Evolutionary conservation across 2,797 vertebrate genomes (phyloP), one percentile per base, ranked within the genome.

Genomic region (Phrynocephalus forsythii): DNA sequence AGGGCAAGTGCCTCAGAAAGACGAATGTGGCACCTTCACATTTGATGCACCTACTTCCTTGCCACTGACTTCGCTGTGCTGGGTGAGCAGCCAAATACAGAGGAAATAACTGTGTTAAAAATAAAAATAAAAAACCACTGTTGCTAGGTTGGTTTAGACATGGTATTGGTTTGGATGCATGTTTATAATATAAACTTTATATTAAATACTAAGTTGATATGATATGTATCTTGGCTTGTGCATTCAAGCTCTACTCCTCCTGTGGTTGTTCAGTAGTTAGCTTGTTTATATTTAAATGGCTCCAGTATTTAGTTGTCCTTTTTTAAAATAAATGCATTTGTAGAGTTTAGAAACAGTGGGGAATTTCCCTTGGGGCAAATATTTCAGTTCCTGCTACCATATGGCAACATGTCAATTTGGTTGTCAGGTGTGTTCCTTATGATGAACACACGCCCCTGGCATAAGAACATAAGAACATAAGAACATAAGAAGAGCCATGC

Each of bases 1-100:
- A 84, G 63, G 20, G 28, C 80, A 84, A 88, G 87, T 68, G 90
- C 80, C n/a, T 67, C 22, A 85, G 50, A 91, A 75, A 82, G 44
- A 22, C 85, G 83, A 88, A 79, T 30, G 20, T 4, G 44, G 56
- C 80, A 8, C 16, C 83, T 79, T 84, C 84, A 88, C 33, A 87
- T 89, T 72, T 73, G 84, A 6, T 76, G 71, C 30, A 50, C 1
- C 15, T 88, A 24, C 89, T 87, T 91, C 79, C 60, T 93, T 87
- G 33, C 66, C 75, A 0, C 52, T 80, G 80, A n/a, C 79, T 89
- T 50, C 88, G 73, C 60, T 89, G 69, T 79, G 77, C n/a, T 91
- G 80, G 30, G 66, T 24, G 24, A 90, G 85, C 92, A 88, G 73
- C 89, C 79, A 88, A 86, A 56, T 78, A 84, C 79, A 84, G 20